Evolutionary conservation across 2,888 invertebrate species (phyloP).

Genomic region (Scaeva pyrastri): DNA sequence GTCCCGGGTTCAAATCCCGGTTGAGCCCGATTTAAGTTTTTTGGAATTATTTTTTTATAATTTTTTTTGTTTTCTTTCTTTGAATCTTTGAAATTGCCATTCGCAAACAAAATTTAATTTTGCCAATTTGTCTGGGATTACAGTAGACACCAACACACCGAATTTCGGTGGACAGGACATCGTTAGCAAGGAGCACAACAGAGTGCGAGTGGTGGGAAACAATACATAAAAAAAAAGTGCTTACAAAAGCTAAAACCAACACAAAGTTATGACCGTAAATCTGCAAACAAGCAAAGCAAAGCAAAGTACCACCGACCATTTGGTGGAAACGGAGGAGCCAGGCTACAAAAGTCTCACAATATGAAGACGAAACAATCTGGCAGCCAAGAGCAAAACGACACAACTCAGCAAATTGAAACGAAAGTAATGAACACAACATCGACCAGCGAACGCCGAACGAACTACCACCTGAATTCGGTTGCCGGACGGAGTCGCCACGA

Average conservation of each 20-base stretch:
- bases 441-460: no score
- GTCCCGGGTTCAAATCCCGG: constrained; percentile 84
- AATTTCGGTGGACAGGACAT: not conserved
- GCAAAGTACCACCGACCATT: not conserved
- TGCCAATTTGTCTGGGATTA: constrained; percentile 55
- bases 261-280: constrained; percentile 70
- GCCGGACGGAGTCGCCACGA: constrained; percentile 56
- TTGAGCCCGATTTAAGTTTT: constrained; percentile 80
- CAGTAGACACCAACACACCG: constrained; percentile 43
- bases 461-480: not conserved
- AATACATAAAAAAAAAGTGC: constrained; percentile 34
- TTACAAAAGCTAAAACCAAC: constrained; percentile 73
- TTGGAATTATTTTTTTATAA: constrained; percentile 60
- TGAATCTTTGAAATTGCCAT: constrained; percentile 17
- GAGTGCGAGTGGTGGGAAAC: no score
- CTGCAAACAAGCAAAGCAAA: constrained; percentile 65
- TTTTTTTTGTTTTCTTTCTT: constrained; percentile 31
- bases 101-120: constrained; percentile 60
- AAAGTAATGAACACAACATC: constrained; percentile 73
- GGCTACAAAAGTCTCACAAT: constrained; percentile 12
- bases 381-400: constrained; percentile 41
- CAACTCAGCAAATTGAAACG: constrained; percentile 67
- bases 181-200: not conserved
- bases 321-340: not conserved
- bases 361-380: constrained; percentile 50